Evolutionary conservation across 1,140 invertebrate genomes (phyloP).

Genomic region (Rhopalosiphum maidis): DNA sequence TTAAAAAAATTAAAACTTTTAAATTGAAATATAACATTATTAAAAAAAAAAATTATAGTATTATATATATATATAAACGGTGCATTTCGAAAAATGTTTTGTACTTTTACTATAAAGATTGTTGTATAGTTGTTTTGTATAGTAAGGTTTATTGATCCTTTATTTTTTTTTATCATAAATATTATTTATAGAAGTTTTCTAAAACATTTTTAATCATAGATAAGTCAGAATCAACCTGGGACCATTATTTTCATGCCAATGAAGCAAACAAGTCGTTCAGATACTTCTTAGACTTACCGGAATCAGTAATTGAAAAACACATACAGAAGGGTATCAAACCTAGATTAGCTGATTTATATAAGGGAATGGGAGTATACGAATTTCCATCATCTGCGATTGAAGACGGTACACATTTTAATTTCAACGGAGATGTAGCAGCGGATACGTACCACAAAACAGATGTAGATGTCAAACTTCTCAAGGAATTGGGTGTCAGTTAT

Average conservation of each 20-base stretch:
- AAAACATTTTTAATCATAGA: background rate
- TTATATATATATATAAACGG: too few species aligned
- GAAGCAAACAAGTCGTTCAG: background rate
- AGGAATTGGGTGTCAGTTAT: background rate
- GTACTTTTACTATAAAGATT: background rate
- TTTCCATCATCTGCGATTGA: background rate
- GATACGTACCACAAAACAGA: conserved; percentile 7
- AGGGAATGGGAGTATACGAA: background rate
- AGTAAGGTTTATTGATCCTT: background rate
- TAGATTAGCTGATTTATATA: background rate
- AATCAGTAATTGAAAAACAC: background rate
- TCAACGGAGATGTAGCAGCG: background rate
- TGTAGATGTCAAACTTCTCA: background rate
- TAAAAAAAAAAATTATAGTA: background rate
- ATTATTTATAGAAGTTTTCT: background rate
- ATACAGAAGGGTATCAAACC: background rate
- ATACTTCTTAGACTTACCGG: background rate
- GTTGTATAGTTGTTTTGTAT: background rate
- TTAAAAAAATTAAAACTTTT: background rate
- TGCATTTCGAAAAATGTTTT: background rate
- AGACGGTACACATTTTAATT: background rate
- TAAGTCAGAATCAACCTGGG: background rate
- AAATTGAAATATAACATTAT: background rate
- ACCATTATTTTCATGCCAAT: background rate
- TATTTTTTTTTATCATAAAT: background rate